Evolutionary conservation across 2,113 vertebrate species (phyloP).

Genomic region (Pseudopodoces humilis): DNA sequence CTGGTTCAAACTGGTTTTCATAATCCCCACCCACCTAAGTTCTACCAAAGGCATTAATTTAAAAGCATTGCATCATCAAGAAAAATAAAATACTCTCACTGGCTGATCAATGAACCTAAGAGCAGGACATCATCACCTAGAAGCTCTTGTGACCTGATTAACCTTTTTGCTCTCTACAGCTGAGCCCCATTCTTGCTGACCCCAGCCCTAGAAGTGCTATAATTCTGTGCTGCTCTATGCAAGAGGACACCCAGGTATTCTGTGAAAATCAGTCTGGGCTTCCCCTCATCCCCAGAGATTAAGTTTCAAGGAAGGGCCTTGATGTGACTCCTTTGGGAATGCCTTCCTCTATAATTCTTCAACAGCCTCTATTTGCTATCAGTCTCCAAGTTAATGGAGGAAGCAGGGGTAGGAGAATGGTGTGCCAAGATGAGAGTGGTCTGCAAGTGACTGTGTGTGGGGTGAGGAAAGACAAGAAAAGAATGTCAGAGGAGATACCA

Average conservation of each 20-base stretch:
- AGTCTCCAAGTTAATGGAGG: background rate
- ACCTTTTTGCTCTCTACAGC: background rate
- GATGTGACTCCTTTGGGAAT: background rate
- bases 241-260: background rate
- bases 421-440: background rate
- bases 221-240: background rate
- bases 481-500: background rate
- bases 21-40: slow-evolving; percentile 58
- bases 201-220: background rate
- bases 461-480: background rate
- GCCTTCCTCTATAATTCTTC: background rate
- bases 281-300: background rate
- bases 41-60: slow-evolving; percentile 56
- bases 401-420: background rate
- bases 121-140: background rate
- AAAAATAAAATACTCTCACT: slow-evolving; percentile 57
- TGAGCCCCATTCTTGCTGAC: background rate
- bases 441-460: background rate
- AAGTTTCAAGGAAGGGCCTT: background rate
- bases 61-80: slow-evolving; percentile 28
- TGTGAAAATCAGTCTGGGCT: background rate
- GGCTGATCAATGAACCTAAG: slow-evolving; percentile 50
- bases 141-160: slow-evolving; percentile 49
- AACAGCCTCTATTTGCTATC: background rate
- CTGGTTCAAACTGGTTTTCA: slow-evolving; percentile 52